phyloP scores from a whole-genome alignment of 2,888 invertebrate species.

The Noctuana brunneofusca region DNA sequence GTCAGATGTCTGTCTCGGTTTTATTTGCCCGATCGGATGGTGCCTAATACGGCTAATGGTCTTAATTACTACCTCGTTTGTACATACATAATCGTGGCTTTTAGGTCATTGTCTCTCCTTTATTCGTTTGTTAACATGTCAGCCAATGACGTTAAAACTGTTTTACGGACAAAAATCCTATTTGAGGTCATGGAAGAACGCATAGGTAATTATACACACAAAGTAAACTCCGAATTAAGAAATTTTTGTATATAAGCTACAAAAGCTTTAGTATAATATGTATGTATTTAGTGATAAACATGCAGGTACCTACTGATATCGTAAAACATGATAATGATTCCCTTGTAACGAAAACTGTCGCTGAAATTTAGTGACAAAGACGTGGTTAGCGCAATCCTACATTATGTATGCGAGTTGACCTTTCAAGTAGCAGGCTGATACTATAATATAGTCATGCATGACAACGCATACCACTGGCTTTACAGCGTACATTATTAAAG shows the following conservation, averaged over 20 bases:
- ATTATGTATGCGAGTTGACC: slow-evolving; percentile 55
- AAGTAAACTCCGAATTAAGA: too few species aligned
- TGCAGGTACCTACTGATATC: not conserved
- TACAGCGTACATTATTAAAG: slow-evolving; percentile 64
- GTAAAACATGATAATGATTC: slow-evolving; percentile 1
- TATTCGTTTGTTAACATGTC: not conserved
- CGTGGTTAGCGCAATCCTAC: slow-evolving; percentile 39
- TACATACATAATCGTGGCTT: slow-evolving; percentile 15
- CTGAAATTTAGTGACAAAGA: slow-evolving; percentile 14
- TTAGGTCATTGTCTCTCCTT: slow-evolving; percentile 14
- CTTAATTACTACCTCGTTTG: slow-evolving; percentile 30
- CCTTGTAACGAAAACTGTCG: not conserved
- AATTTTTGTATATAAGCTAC: too few species aligned
- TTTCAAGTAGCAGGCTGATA: slow-evolving; percentile 45
- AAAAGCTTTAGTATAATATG: not conserved
- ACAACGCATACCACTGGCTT: slow-evolving; percentile 58
- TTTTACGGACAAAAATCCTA: too few species aligned
- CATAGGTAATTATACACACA: too few species aligned
- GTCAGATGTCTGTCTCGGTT: slow-evolving; percentile 22
- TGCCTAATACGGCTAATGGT: slow-evolving; percentile 27
- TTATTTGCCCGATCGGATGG: slow-evolving; percentile 18
- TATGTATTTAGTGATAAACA: not conserved
- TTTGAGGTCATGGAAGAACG: too few species aligned
- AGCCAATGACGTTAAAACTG: not conserved
- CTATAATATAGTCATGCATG: slow-evolving; percentile 51